Percentiles rank a stretch among this genome's conserved stretches.
Evolutionary conservation across 2,888 invertebrate genomes (phyloP).

Genomic region (Drosophila macrospina): DNA sequence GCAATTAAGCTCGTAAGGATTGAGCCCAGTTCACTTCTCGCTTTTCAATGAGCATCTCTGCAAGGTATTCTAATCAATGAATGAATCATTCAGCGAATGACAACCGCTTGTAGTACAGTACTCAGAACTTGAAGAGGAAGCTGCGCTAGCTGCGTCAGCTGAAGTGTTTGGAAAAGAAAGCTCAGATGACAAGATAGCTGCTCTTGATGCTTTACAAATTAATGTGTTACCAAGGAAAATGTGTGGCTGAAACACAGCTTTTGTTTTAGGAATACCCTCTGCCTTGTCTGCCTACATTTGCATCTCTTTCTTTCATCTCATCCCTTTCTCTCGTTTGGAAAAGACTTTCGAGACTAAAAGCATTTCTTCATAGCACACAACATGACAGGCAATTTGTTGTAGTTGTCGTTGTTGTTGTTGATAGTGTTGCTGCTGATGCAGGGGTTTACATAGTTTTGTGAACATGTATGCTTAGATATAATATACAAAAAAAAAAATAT

Average conservation of each 20-base stretch:
- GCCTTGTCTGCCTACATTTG: background rate
- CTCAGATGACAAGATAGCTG: conserved; percentile 28
- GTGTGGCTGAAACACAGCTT: conserved; percentile 50
- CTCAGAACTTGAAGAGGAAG: background rate
- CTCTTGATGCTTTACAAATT: conserved; percentile 21
- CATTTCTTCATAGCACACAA: conserved; percentile 51
- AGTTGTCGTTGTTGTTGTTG: conserved; percentile 19
- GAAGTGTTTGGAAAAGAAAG: conserved; percentile 1
- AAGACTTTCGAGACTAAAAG: conserved; percentile 59
- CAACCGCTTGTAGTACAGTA: no score
- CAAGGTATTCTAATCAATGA: no score
- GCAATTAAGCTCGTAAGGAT: no score
- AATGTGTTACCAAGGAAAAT: conserved; percentile 30
- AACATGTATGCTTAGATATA: conserved; percentile 29
- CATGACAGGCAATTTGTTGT: conserved; percentile 62
- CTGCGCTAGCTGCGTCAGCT: background rate
- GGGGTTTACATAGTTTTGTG: conserved; percentile 25
- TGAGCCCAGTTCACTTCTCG: no score
- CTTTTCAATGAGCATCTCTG: no score
- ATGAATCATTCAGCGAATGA: no score
- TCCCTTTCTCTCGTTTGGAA: background rate
- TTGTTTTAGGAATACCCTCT: conserved; percentile 47
- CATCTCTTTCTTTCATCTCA: background rate
- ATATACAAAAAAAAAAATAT: conserved; percentile 24
- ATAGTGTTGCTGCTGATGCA: conserved; percentile 1